Evolutionary conservation across 2,888 invertebrate species (phyloP).

Genomic region (Eupithecia vulgata): DNA sequence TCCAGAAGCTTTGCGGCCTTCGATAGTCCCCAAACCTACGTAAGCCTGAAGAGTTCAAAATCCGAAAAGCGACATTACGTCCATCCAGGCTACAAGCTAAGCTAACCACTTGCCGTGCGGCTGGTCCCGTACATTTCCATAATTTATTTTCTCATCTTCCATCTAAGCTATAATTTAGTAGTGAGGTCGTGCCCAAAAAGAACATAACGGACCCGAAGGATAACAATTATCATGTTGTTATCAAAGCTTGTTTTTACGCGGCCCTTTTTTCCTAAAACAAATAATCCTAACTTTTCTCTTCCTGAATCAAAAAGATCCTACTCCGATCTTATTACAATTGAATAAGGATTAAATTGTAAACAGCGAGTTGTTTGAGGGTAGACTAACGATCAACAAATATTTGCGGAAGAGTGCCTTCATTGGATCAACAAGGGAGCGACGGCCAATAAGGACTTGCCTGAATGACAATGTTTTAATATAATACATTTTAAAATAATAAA

Average conservation of each 20-base stretch:
- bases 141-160: not conserved
- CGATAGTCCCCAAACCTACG: no score
- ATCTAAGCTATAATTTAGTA: not conserved
- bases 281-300: not conserved
- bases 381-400: conserved; percentile 73
- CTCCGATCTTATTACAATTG: conserved; percentile 25
- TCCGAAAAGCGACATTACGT: not conserved
- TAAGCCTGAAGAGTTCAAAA: not conserved
- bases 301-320: not conserved
- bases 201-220: not conserved
- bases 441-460: conserved; percentile 25
- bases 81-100: not conserved
- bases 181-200: not conserved
- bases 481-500: not conserved
- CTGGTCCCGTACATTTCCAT: not conserved
- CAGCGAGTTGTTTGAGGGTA: conserved; percentile 32
- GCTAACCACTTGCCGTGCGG: not conserved
- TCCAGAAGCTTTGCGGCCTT: no score
- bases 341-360: conserved; percentile 32
- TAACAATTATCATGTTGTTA: not conserved
- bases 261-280: conserved; percentile 8
- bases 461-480: conserved; percentile 11
- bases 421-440: conserved; percentile 62
- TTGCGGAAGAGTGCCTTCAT: conserved; percentile 62
- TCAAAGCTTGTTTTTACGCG: not conserved